Conservation (phyloP, 2,888 invertebrate species). For the Sphaerophoria taeniata region DNA sequence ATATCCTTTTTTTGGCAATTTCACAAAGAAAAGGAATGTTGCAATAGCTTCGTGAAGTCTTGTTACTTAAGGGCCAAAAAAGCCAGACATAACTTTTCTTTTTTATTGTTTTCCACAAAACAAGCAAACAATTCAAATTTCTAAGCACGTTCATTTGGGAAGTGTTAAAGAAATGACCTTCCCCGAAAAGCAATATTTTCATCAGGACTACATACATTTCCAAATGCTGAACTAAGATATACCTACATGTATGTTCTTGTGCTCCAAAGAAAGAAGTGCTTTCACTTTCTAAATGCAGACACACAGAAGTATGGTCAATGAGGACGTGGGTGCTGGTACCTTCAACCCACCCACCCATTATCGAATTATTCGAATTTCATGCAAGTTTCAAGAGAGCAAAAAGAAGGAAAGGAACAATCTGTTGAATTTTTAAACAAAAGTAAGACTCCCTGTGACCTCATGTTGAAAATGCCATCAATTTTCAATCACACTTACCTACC, state of each 20-base stretch:
- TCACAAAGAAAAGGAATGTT: too few relatives aligned
- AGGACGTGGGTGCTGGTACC: not conserved
- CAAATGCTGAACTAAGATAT: not conserved
- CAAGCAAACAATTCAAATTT: too few relatives aligned
- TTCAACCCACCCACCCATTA: too few relatives aligned
- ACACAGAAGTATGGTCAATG: conserved; percentile 2
- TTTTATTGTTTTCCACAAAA: too few relatives aligned
- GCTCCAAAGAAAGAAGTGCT: conserved; percentile 2
- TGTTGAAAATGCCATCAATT: not conserved
- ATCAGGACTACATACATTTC: not conserved
- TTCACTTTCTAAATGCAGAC: conserved; percentile 30
- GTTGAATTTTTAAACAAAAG: not conserved
- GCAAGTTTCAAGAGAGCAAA: not conserved
- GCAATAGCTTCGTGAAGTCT: too few relatives aligned
- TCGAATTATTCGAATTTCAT: too few relatives aligned
- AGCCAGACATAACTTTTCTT: too few relatives aligned
- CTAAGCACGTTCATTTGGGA: too few relatives aligned
- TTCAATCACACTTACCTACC: not conserved
- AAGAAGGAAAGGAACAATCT: not conserved
- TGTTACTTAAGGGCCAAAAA: too few relatives aligned
- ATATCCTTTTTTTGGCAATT: too few relatives aligned
- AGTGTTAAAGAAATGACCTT: not conserved
- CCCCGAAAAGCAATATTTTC: not conserved
- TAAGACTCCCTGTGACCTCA: not conserved
- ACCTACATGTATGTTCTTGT: not conserved